Evolutionary conservation across 92 coral and sea anemone species (phyloP).

Genomic region (Actinostola sp.): DNA sequence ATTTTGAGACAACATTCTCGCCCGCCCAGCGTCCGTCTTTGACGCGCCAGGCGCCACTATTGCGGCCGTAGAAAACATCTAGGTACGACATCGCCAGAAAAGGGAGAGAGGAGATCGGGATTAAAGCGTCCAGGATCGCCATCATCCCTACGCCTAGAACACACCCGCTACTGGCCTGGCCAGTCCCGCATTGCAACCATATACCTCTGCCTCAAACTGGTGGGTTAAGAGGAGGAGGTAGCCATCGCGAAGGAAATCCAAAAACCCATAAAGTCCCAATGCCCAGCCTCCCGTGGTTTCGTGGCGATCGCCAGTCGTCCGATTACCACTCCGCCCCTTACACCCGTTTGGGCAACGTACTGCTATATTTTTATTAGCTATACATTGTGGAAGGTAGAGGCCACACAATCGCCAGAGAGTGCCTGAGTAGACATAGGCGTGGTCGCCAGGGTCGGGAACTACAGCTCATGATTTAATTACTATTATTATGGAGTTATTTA

Average conservation of each 20-base stretch:
- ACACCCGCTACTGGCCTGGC: conserved; percentile 7
- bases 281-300: not conserved
- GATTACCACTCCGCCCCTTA: too few relatives aligned
- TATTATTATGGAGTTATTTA: too few relatives aligned
- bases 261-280: conserved; percentile 21
- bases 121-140: conserved; percentile 13
- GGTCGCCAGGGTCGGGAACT: not conserved
- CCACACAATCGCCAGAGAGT: not conserved
- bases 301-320: not conserved
- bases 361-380: not conserved
- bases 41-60: conserved; percentile 26
- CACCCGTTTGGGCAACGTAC: too few relatives aligned
- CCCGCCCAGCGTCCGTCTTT: conserved; percentile 25
- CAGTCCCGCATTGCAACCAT: conserved; percentile 18
- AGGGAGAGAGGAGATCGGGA: conserved; percentile 19
- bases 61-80: conserved; percentile 45
- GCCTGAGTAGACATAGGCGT: not conserved
- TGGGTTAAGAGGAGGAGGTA: conserved; percentile 33
- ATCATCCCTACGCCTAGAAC: conserved; percentile 36
- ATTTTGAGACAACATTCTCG: conserved; percentile 15
- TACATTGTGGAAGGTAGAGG: conserved; percentile 10
- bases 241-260: conserved; percentile 24
- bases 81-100: conserved; percentile 20
- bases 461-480: too few relatives aligned
- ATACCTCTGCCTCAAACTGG: conserved; percentile 31